Conservation (phyloP, 2,113 vertebrate genomes). For the Euleptes europaea region DNA sequence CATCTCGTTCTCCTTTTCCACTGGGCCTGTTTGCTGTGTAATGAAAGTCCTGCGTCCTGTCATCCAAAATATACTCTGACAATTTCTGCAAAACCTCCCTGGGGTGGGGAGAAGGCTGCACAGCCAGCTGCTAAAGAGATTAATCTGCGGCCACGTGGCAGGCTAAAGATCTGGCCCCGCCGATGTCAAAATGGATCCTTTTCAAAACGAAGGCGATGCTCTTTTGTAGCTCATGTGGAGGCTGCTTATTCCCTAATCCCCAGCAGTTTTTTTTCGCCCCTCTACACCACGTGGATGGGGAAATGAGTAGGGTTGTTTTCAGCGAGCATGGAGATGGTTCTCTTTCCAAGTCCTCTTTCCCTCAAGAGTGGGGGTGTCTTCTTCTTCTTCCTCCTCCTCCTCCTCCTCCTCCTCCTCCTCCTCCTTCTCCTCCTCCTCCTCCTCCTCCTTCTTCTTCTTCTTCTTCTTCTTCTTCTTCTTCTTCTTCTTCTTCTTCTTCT, state of each 20-base stretch:
- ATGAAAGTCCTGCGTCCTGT: constrained; percentile 34
- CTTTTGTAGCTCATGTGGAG: constrained; percentile 17
- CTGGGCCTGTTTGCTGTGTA: constrained; percentile 12
- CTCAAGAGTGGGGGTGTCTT: too few relatives aligned
- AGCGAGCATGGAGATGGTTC: not conserved
- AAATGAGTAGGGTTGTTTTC: not conserved
- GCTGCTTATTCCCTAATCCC: not conserved
- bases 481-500: too few relatives aligned
- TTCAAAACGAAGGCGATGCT: not conserved
- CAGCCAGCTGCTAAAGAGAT: constrained; percentile 33
- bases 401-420: too few relatives aligned
- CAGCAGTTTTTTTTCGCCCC: not conserved
- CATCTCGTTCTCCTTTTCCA: constrained; percentile 7
- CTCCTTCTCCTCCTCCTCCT: too few relatives aligned
- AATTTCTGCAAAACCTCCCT: constrained; percentile 32
- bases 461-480: too few relatives aligned
- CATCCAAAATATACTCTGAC: constrained; percentile 47
- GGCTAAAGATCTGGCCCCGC: constrained; percentile 5
- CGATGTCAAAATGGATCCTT: not conserved
- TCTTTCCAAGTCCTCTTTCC: not conserved
- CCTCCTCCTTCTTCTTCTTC: too few relatives aligned
- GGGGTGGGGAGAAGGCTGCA: not conserved
- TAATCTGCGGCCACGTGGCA: not conserved
- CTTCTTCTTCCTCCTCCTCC: too few relatives aligned
- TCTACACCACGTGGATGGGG: rapidly evolving